Evolutionary conservation across 30 jellyfish, hydroid and myxozoan species (phyloP).

Genomic region (Cassiopea xamachana): DNA sequence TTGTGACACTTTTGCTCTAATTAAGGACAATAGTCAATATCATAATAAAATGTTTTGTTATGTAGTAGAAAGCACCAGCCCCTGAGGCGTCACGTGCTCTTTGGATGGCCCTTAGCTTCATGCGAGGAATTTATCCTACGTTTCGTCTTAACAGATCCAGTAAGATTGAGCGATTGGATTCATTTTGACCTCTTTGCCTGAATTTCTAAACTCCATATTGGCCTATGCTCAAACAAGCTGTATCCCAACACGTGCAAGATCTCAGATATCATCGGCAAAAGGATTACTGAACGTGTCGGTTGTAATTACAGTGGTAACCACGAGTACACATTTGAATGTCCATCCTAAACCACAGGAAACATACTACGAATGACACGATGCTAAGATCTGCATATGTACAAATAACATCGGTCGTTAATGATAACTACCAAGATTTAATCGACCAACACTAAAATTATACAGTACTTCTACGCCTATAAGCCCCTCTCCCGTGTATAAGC

Average conservation of each 20-base stretch:
- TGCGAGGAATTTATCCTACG: background rate
- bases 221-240: background rate
- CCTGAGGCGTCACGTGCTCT: no score
- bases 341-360: background rate
- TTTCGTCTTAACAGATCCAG: background rate
- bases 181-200: background rate
- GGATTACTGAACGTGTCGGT: constrained; percentile 3
- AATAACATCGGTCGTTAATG: no score
- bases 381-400: no score
- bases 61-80: no score
- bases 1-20: no score
- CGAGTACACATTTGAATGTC: background rate
- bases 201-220: background rate
- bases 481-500: no score
- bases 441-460: no score
- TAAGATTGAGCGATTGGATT: background rate
- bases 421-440: no score
- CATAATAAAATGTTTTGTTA: no score
- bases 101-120: background rate
- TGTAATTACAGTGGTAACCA: background rate
- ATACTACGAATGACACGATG: no score
- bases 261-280: constrained; percentile 4
- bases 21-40: no score
- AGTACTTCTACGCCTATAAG: no score
- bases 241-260: background rate